phyloP scores from a whole-genome alignment of 2,888 invertebrate genomes.

The Drosophila demipolita region DNA sequence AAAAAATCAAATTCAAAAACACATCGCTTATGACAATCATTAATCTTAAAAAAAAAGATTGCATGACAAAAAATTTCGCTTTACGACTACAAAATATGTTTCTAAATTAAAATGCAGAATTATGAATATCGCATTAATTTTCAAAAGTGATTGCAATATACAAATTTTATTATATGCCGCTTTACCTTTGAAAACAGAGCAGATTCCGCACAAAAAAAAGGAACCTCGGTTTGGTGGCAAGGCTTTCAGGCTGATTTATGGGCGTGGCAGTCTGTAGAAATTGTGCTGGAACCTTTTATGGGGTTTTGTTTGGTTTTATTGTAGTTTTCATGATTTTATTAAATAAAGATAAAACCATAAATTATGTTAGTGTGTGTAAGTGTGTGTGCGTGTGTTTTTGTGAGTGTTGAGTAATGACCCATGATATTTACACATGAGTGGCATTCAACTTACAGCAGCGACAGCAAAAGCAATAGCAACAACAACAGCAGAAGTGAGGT shows the following conservation, averaged over 20 bases:
- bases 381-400: slow-evolving; percentile 16
- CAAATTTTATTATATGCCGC: background rate
- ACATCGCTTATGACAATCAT: background rate
- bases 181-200: background rate
- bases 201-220: background rate
- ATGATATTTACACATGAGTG: slow-evolving; percentile 77
- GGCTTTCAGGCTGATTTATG: slow-evolving; percentile 9
- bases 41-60: too few species aligned
- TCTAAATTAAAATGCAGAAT: too few species aligned
- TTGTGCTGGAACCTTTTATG: slow-evolving; percentile 32
- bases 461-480: slow-evolving; percentile 29
- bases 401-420: slow-evolving; percentile 68
- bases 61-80: too few species aligned
- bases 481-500: slow-evolving; percentile 14
- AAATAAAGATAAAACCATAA: slow-evolving; percentile 80
- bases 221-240: slow-evolving; percentile 13
- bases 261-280: slow-evolving; percentile 8
- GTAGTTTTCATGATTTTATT: slow-evolving; percentile 76
- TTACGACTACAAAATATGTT: too few species aligned
- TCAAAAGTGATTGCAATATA: background rate
- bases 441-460: slow-evolving; percentile 61
- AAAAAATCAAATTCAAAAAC: accelerated
- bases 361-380: slow-evolving; percentile 67
- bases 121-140: background rate
- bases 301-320: slow-evolving; percentile 32